A percentile compares a stretch with the other conserved stretches of the same genome.
Conservation (phyloP, 2,797 vertebrate species). For the Myotis findleyi region DNA sequence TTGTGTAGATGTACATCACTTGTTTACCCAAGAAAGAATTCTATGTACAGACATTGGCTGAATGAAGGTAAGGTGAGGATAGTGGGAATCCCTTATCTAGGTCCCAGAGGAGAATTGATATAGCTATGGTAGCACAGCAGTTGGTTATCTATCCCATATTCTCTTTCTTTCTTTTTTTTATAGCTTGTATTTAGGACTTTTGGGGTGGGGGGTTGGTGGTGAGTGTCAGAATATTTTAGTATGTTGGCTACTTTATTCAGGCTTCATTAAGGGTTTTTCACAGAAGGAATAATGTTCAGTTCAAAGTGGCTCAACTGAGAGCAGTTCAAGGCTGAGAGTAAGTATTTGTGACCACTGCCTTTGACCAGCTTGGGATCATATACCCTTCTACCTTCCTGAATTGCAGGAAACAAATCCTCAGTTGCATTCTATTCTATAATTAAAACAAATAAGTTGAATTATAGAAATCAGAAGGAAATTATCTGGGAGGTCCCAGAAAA, state of each 20-base stretch:
- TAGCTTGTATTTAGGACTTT: not conserved
- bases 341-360: not conserved
- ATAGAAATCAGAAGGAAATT: not conserved
- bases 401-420: not conserved
- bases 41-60: not conserved
- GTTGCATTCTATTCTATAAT: not conserved
- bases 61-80: not conserved
- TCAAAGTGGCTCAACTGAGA: not conserved
- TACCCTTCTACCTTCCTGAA: not conserved
- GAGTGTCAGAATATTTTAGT: constrained; percentile 10
- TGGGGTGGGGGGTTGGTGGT: not conserved
- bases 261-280: not conserved
- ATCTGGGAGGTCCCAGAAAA: not conserved
- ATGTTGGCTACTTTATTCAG: not conserved
- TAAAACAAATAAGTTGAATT: not conserved
- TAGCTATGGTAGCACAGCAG: not conserved
- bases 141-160: not conserved
- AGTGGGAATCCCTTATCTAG: not conserved
- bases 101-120: not conserved
- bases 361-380: not conserved
- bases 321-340: not conserved
- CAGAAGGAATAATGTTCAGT: not conserved
- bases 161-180: not conserved
- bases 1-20: not conserved
- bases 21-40: not conserved